Conservation (phyloP, 35 echinoderm and acorn worm species). For the Ophioderma brevispina region DNA sequence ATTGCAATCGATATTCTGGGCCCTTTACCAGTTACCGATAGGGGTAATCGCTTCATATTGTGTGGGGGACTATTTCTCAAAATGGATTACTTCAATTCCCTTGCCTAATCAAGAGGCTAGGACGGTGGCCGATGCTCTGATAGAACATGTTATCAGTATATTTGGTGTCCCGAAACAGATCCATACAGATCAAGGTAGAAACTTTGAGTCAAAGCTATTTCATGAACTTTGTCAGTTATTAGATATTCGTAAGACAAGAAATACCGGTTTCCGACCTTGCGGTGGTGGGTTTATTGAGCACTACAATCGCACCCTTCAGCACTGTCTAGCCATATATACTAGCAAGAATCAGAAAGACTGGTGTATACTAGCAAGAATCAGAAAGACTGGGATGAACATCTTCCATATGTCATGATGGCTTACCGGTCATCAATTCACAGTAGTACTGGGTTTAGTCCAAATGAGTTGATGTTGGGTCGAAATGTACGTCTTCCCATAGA, state of each 20-base stretch:
- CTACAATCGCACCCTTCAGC: slow-evolving; percentile 6
- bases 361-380: slow-evolving; percentile 9
- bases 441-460: neutral
- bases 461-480: slow-evolving; percentile 16
- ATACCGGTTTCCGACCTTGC: slow-evolving; percentile 15
- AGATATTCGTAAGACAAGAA: slow-evolving; percentile 36
- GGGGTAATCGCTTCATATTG: slow-evolving; percentile 33
- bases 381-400: slow-evolving; percentile 16
- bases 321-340: neutral
- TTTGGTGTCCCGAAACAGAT: neutral
- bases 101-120: no score
- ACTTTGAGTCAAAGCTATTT: slow-evolving; percentile 47
- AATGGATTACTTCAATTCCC: no score
- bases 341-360: no score
- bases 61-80: no score
- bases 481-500: neutral
- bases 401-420: slow-evolving; percentile 30
- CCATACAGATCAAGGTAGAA: slow-evolving; percentile 38
- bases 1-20: slow-evolving; percentile 51
- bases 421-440: slow-evolving; percentile 12
- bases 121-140: no score
- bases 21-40: slow-evolving; percentile 25
- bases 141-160: no score
- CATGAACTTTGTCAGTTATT: slow-evolving; percentile 16
- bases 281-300: slow-evolving; percentile 14